Base-by-base conservation (phyloP, 2,888 invertebrate genomes). In the Scaptomyza polygonia region DNA sequence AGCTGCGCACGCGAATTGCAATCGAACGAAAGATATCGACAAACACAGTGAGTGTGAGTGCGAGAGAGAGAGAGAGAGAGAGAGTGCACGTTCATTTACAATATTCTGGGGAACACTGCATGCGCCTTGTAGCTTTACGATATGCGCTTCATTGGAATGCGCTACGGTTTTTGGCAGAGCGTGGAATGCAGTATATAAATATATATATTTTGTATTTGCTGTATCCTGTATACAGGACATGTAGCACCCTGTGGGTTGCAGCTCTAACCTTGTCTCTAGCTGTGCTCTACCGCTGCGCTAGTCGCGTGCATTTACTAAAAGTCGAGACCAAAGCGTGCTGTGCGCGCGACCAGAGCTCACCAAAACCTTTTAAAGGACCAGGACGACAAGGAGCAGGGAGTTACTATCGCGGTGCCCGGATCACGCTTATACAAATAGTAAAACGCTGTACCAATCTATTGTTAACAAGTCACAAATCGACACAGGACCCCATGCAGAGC, bases 1-100 rank as follows among this genome's bases (percentile, higher is more conserved):
- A 34, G 87, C 54, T 45, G 70, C 70, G 83, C 88, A 87, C 82
- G 88, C 82, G 86, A 87, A 72, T 82, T 42, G 55, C 54, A 64
- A 45, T 32, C 44, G 43, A 49, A 58, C 51, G 29, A 51, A 42
- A 66, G 40, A 44, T 39, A 55, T 44, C 40, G n/a, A 9, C 52
- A 14, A 6, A 34, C 12, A 30, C 12, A 4, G n/a, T n/a, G 34
- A 34, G 34, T 0, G 29, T 14, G 44, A 9, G n/a, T 18, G 7
- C 27, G 12, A 18, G 45, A 52, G 45, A 47, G 11, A 5, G 16
- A 8, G n/a, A 40, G 18, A 7, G 42, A 48, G 34, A 2, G 27
- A 21, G n/a, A 48, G 30, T 11, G 52, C 18, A 34, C n/a, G 16
- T 56, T 49, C 66, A 27, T 58, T 72, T 52, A 51, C 49, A 49